Base-by-base conservation (phyloP, 2,888 invertebrate genomes). In the Drosophila nr. medialis region DNA sequence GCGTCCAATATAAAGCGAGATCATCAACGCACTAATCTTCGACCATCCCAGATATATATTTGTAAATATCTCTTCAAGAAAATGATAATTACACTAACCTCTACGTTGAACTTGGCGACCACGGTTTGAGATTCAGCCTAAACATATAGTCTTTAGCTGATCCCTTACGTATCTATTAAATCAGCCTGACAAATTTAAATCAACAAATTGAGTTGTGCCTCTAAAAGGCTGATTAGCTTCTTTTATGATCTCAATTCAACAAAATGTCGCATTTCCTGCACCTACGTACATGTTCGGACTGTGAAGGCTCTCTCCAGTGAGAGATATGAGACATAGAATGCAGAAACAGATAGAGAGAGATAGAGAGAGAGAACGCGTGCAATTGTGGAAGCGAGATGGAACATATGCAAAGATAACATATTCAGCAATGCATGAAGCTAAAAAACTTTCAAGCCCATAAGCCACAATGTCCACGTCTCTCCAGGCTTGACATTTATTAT, bases 381-480 rank as follows among this genome's bases (percentile, higher is more conserved):
- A 21, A 32, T 38, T 42, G 27, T 11, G 40, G n/a, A 30, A 64
- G 49, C 27, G 54, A 54, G 79, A 54, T 27, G 51, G 34, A 42
- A 49, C 77, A 83, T 86, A 80, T 86, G 89, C 74, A 60, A 65
- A 77, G 84, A 81, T 79, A 81, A 86, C 66, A 70, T 78, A 78
- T 87, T 72, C 85, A 82, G 86, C 77, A 86, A 83, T 86, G 81
- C 81, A 86, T 72, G 70, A 75, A 84, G 80, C 75, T 86, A 80
- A 67, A 74, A 88, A 88, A 86, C 72, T 83, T 83, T 67, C 81
- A 88, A 79, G 81, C 86, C 75, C 84, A 83, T 88, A 86, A 83
- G 89, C 86, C 86, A 80, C 90, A 90, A 77, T 86, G 87, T 75
- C 89, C 86, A 90, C 86, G 89, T 87, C 86, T 90, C 87, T 74